Conservation (phyloP, 2,888 invertebrate species). For the Saturnia japonica region DNA sequence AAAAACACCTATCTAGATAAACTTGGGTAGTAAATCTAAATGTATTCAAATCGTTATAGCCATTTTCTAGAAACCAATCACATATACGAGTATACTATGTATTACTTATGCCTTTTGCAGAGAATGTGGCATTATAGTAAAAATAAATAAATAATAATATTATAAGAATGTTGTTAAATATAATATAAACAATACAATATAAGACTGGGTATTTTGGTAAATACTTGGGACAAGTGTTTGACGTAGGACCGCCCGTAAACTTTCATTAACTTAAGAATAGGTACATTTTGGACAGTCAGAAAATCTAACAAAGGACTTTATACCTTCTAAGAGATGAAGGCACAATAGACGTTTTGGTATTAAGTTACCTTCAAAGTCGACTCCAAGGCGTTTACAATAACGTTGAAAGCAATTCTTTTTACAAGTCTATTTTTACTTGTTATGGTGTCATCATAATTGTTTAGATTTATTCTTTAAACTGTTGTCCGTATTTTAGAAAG, state of each 20-base stretch:
- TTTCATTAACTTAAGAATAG: constrained; percentile 32
- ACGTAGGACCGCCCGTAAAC: constrained; percentile 18
- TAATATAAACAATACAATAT: neutral
- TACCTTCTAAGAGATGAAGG: constrained; percentile 37
- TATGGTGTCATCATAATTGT: neutral
- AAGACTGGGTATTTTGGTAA: neutral
- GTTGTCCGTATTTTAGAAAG: neutral
- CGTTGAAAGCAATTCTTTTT: neutral
- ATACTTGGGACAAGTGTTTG: constrained; percentile 11
- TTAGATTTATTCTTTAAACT: neutral
- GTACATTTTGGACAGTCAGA: constrained; percentile 37
- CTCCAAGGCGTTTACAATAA: neutral
- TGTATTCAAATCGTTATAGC: no score
- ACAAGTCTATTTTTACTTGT: neutral
- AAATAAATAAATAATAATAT: neutral
- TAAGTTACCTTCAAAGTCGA: constrained; percentile 28
- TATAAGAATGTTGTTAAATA: neutral
- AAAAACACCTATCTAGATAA: no score
- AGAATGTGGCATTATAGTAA: no score
- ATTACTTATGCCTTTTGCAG: no score
- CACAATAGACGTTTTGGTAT: constrained; percentile 34
- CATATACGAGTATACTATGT: no score
- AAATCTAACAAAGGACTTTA: constrained; percentile 47
- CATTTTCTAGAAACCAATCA: no score
- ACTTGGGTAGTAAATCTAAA: no score